A percentile compares a stretch with the other conserved stretches of the same genome.
Evolutionary conservation across 2,888 invertebrate genomes (phyloP).

Genomic region (Plagodis pulveraria): DNA sequence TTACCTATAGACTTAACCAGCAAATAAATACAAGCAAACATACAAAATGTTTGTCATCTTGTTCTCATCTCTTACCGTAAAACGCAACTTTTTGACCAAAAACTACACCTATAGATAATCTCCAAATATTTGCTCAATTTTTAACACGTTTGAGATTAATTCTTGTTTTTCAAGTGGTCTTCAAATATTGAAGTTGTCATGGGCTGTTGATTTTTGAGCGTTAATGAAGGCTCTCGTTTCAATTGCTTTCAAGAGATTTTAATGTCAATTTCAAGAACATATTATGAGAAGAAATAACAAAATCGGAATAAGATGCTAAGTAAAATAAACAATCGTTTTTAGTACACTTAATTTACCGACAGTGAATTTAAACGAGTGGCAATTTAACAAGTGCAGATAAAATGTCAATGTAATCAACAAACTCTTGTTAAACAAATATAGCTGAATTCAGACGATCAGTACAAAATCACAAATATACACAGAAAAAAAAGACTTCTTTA

Average conservation of each 20-base stretch:
- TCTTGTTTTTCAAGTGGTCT: constrained; percentile 17
- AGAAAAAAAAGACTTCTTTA: too few species aligned
- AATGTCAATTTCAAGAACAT: constrained; percentile 8
- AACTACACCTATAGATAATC: too few species aligned
- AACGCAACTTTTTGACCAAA: constrained; percentile 16
- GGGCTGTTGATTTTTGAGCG: constrained; percentile 28
- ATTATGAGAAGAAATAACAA: neutral
- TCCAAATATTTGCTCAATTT: constrained; percentile 23
- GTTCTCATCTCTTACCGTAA: constrained; percentile 1
- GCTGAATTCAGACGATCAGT: too few species aligned
- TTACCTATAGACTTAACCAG: neutral
- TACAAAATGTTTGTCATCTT: constrained; percentile 1
- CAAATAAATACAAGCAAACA: constrained; percentile 15
- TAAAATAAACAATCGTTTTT: too few species aligned
- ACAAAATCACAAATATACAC: too few species aligned
- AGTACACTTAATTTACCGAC: too few species aligned
- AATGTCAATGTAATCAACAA: too few species aligned
- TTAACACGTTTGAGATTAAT: constrained; percentile 20
- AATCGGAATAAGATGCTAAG: neutral
- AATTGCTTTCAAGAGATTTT: constrained; percentile 14
- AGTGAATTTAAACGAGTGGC: too few species aligned
- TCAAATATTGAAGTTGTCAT: constrained; percentile 22
- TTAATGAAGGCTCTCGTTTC: constrained; percentile 12
- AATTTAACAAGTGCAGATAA: too few species aligned
- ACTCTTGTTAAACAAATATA: too few species aligned